Percentiles rank a stretch among this genome's conserved stretches.
These are phyloP conservation scores for Ciconia stormi DNA, from an alignment of 2,113 vertebrate genomes.

Conservation along the genomic window DNA sequence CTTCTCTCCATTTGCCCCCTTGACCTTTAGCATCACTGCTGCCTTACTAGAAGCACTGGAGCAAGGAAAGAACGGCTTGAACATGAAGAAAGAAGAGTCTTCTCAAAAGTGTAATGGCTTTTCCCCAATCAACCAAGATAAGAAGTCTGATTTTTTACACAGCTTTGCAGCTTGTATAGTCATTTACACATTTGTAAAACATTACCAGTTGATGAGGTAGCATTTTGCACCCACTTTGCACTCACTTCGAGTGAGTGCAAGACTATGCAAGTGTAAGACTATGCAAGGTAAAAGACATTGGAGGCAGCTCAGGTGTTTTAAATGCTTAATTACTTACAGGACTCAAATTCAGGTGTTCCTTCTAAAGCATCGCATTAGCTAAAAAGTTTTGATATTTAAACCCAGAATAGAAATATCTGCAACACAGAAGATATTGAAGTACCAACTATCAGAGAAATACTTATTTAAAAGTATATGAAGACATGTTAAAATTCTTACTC, in stretches of 20 bases:
- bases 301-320: not conserved
- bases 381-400: not conserved
- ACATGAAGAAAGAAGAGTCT: not conserved
- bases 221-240: not conserved
- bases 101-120: not conserved
- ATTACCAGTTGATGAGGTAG: not conserved
- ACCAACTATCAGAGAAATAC: not conserved
- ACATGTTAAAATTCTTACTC: not conserved
- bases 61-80: not conserved
- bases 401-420: not conserved
- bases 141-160: not conserved
- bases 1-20: not conserved
- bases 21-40: not conserved
- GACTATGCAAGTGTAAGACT: not conserved
- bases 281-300: not conserved
- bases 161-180: not conserved
- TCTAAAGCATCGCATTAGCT: not conserved
- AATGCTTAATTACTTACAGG: not conserved
- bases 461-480: not conserved
- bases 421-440: not conserved
- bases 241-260: not conserved
- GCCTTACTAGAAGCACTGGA: accelerated
- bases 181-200: not conserved
- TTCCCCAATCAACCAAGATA: not conserved
- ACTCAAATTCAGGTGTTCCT: not conserved